Base-by-base conservation (phyloP, 2,888 invertebrate genomes). In the Aporophyla lueneburgensis region DNA sequence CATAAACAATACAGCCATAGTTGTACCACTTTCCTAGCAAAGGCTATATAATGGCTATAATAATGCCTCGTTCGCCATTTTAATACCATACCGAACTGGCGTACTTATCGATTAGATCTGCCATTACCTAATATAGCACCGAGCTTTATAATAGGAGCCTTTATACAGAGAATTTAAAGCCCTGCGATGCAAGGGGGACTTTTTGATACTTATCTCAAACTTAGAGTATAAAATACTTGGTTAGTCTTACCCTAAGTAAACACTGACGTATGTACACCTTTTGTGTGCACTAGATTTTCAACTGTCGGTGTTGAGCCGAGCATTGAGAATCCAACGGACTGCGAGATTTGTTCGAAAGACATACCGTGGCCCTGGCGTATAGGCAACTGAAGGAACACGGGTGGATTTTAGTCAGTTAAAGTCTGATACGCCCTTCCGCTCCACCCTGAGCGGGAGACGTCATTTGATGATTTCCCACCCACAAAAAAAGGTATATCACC, bases 51-150 rank as follows among this genome's bases (percentile, higher is more conserved):
- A 51, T 21, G 21, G 9, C 27, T 49, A 5, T n/a, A 53, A 5
- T n/a, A 53, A 65, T 19, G 51, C 10, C 24, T 14, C 9, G 68
- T 56, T 33, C 43, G 69, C 33, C 54, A 40, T 63, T 54, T 46
- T 61, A 63, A 70, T 77, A 54, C 49, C 24, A 33, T 49, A 62
- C 56, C 58, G 24, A 56, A 56, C 69, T 6, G 27, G 66, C 14
- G 19, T 21, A 63, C 43, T 68, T 70, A 80, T 83, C 59, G 80
- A 83, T 83, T 73, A 27, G 59, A 76, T 80, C 73, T 63, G 19
- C 67, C 33, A 65, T 79, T 79, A 74, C 78, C 51, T 69, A 73
- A 61, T 56, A 43, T 43, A 71, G 56, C 33, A 69, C 21, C 27
- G 16, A 14, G 24, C 66, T 62, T 33, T 51, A 70, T 76, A 69